Conservation (phyloP, 2,797 vertebrate species). For the Sebastes nivosus region DNA sequence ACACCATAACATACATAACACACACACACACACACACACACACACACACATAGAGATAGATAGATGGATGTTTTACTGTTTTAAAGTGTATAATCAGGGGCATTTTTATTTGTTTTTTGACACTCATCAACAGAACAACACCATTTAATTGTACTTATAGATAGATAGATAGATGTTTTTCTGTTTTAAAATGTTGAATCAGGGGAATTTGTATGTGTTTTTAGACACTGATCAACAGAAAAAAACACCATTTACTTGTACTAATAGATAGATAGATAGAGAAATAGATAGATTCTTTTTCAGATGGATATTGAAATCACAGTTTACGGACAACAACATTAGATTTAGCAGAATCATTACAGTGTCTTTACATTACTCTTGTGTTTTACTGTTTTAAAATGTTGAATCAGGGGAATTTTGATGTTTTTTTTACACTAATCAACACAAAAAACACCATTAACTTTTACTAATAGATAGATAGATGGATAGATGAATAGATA, state of each 20-base stretch:
- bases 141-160: not conserved
- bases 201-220: not conserved
- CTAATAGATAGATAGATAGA: not conserved
- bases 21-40: conserved; percentile 1
- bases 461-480: not conserved
- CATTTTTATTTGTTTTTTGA: too few species aligned
- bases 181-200: not conserved
- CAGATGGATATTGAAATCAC: too few species aligned
- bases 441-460: not conserved
- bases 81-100: too few species aligned
- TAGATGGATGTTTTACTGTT: too few species aligned
- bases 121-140: too few species aligned
- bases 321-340: not conserved
- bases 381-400: not conserved
- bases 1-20: not conserved
- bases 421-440: not conserved
- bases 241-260: not conserved
- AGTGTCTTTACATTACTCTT: not conserved
- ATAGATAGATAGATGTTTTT: not conserved
- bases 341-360: not conserved
- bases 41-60: too few species aligned
- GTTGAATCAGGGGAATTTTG: not conserved
- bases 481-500: conserved; percentile 47
- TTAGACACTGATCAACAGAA: not conserved
- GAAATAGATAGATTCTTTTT: not conserved